phyloP scores from a whole-genome alignment of 2,888 invertebrate species.

The Deilephila elpenor region DNA sequence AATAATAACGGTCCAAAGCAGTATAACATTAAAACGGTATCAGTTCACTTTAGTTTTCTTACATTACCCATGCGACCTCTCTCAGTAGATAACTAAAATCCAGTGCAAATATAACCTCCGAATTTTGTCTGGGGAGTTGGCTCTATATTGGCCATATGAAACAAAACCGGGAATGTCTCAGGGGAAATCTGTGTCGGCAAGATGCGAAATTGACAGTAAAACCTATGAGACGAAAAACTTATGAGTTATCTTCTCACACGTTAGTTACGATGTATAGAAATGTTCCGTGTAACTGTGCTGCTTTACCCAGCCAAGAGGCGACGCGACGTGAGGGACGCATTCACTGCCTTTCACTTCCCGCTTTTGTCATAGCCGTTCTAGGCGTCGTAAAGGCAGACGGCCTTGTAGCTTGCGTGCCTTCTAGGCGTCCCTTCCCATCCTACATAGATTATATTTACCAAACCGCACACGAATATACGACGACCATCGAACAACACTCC shows the following conservation, averaged over 20 bases:
- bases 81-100: conserved; percentile 7
- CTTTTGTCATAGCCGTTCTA: conserved; percentile 80
- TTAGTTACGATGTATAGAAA: conserved; percentile 38
- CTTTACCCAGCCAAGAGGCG: conserved; percentile 58
- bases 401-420: conserved; percentile 77
- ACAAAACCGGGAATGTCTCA: conserved; percentile 42
- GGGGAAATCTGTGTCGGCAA: conserved; percentile 39
- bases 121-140: conserved; percentile 25
- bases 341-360: conserved; percentile 85
- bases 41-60: background rate
- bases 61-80: background rate
- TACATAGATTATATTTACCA: conserved; percentile 50
- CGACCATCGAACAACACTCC: background rate
- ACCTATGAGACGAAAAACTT: conserved; percentile 37
- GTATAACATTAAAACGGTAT: background rate
- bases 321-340: conserved; percentile 76
- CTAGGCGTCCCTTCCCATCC: conserved; percentile 75
- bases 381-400: conserved; percentile 79
- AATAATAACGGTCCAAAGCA: background rate
- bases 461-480: conserved; percentile 15
- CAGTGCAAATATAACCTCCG: conserved; percentile 30
- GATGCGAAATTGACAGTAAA: conserved; percentile 35
- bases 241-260: conserved; percentile 35
- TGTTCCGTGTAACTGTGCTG: conserved; percentile 52
- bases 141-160: conserved; percentile 31